phyloP scores from a whole-genome alignment of 2,113 vertebrate species.

The Esox niger region DNA sequence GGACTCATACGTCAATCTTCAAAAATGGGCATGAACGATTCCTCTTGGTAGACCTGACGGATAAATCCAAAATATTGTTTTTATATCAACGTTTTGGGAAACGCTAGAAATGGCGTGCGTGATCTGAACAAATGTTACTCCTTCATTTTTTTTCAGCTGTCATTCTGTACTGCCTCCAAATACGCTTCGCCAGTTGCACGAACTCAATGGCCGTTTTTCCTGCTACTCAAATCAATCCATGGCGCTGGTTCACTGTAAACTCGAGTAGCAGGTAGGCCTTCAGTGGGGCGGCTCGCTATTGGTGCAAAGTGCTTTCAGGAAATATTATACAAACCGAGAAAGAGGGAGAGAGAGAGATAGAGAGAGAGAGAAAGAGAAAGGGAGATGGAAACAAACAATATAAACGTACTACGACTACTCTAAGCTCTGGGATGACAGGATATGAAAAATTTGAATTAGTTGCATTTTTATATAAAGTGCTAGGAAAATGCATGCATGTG shows the following conservation, averaged over 20 bases:
- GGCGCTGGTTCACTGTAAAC: neutral
- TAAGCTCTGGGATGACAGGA: no score
- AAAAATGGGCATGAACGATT: neutral
- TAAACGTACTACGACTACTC: no score
- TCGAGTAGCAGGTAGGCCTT: constrained; percentile 18
- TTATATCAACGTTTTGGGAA: neutral
- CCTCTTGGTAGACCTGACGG: neutral
- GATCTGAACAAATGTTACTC: neutral
- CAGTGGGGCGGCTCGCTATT: constrained; percentile 19
- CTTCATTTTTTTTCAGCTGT: constrained; percentile 30
- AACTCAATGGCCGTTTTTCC: constrained; percentile 2
- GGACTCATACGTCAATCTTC: neutral
- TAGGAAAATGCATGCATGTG: no score
- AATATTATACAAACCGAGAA: constrained; percentile 4
- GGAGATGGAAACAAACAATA: no score
- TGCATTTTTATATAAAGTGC: no score
- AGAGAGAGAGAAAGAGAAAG: no score
- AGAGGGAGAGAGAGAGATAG: neutral
- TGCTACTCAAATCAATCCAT: constrained; percentile 28
- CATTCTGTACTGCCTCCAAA: constrained; percentile 28
- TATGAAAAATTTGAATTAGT: no score
- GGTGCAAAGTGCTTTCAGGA: constrained; percentile 37
- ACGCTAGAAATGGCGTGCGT: neutral
- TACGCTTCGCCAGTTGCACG: neutral
- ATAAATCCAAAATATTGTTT: neutral